Conservation (phyloP, 2,888 invertebrate species). For the Uropetala carovei region DNA sequence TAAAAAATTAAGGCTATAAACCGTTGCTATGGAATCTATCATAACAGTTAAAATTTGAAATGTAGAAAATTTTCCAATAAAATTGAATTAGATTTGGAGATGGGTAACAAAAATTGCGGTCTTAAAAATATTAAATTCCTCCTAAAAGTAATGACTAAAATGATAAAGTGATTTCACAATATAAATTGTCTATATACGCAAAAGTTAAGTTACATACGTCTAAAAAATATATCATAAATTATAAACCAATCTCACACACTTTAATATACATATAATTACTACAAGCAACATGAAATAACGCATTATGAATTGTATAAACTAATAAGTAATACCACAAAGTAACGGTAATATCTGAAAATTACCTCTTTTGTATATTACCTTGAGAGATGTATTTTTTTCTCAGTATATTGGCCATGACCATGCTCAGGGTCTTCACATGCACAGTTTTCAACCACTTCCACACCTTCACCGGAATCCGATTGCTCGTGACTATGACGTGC, state of each 20-base stretch:
- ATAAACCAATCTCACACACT: not conserved
- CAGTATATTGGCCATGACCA: constrained; percentile 92
- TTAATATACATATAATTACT: not conserved
- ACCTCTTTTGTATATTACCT: constrained; percentile 77
- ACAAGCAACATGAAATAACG: not conserved
- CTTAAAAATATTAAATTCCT: too few species aligned
- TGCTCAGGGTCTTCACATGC: constrained; percentile 87
- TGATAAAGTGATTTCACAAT: too few species aligned
- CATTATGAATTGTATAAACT: not conserved
- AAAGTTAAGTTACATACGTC: too few species aligned
- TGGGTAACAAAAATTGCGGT: too few species aligned
- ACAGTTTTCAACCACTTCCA: constrained; percentile 91
- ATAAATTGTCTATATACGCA: too few species aligned
- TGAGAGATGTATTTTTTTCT: constrained; percentile 92
- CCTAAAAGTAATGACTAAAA: too few species aligned
- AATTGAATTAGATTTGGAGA: too few species aligned
- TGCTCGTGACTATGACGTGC: constrained; percentile 95
- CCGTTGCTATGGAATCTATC: too few species aligned
- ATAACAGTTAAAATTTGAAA: too few species aligned
- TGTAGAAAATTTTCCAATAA: too few species aligned
- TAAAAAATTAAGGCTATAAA: too few species aligned
- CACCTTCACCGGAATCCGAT: constrained; percentile 92
- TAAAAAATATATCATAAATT: too few species aligned
- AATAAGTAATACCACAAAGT: not conserved
- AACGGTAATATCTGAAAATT: not conserved